Base-by-base conservation (phyloP, 2,113 vertebrate genomes). In the Asarcornis scutulata region DNA sequence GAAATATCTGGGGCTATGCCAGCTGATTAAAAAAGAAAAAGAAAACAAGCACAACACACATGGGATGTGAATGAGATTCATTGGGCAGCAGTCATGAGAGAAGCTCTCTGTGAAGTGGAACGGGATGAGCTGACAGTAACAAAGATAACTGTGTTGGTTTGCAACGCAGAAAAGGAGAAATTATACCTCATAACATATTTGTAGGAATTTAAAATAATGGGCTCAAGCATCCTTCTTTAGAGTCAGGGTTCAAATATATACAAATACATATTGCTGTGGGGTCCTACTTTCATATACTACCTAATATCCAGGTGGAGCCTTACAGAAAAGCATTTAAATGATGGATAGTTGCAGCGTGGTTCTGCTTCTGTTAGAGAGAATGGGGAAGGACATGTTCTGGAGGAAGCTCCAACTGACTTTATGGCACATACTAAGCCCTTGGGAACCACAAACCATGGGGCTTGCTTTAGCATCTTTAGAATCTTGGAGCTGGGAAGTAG, bases 11-110 rank as follows among this genome's bases (percentile, higher is more conserved):
- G 79, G 66, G 44, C 83, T 89, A 40, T 38, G 69, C 93, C 91
- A 93, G 77, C 69, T 89, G 81, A 96, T 92, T 95, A 85, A 87
- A 95, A 93, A 91, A 90, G 90, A 78, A 81, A 86, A 91, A 82
- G 66, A 90, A 93, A 93, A 76, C 62, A 59, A 84, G 81, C 20
- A 27, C 34, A 92, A 75, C 46, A 59, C 86, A 34, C 86, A 87
- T 23, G 63, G 67, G 77, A 86, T 89, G 50, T 86, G 86, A 91
- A 38, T 89, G 88, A 88, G 62, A 93, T 80, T 82, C 62, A 59
- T 34, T 31, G 53, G 69, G 74, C 52, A 87, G 83, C 53, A 89
- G 62, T 79, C 74, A 63, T 86, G 64, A 83, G 75, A 86, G 78
- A 66, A 94, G 55, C 63, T 87, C 66, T 93, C 66, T 89, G 62